Evolutionary conservation across 1,140 invertebrate species (phyloP), one percentile per base, ranked within the genome.

Genomic region (Cryptotermes secundus): DNA sequence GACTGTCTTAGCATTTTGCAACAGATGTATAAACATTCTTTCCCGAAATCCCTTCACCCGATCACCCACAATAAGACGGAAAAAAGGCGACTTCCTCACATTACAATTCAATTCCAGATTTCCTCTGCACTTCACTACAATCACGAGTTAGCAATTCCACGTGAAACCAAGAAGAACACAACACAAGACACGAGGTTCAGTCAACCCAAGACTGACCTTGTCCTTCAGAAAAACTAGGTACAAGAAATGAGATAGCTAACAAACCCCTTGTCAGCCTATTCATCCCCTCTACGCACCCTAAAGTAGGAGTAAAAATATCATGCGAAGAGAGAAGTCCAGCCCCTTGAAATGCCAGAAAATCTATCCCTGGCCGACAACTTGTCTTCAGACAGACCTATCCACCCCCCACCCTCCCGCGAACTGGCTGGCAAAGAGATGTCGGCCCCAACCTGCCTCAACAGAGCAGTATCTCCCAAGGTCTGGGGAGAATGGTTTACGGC

Each of bases 131-230:
- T 72, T 72, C n/a, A 72, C 19, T 49, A 6, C 59, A 26, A 72
- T 12, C 59, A 72, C 59, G 2, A 26, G 53, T 0, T 24, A 14
- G 53, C 26, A 72, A 31, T 72, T 72, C 26, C 59, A 72, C 59
- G 59, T 31, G n/a, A 31, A 72, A 72, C 0, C 9, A 9, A 72
- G 31, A 72, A 4, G 59, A 72, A 72, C 59, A 1, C 10, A 49
- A 3, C 14, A 49, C 45, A 42, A 6, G 6, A 42, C 38, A 42
- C 53, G 7, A 19, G 59, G 1, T 31, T n/a, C 26, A 72, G 59
- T n/a, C 59, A 72, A 72, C 59, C 59, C 59, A 72, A 72, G 59
- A 72, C 59, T 72, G 59, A 72, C 59, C 59, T 72, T 72, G 59
- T 72, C 59, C 59, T 72, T 72, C 59, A 72, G 53, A 72, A 72